phyloP scores from a whole-genome alignment of 2,888 invertebrate species.

The Cryptocephalus primarius region DNA sequence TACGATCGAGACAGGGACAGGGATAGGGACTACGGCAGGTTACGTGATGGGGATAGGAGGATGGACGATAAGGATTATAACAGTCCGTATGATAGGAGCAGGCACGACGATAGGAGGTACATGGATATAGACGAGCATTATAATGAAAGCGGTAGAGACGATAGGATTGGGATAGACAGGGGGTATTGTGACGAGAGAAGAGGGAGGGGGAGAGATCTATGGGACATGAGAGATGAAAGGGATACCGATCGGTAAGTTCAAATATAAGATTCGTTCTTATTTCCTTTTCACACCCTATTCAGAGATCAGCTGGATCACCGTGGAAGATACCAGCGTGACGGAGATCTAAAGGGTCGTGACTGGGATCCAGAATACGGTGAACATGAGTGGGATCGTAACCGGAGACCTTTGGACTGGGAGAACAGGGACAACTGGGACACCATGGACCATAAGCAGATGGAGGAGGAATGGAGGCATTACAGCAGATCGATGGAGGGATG shows the following conservation, averaged over 20 bases:
- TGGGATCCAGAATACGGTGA: slow-evolving; percentile 36
- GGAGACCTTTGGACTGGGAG: slow-evolving; percentile 45
- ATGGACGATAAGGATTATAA: slow-evolving; percentile 32
- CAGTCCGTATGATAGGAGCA: slow-evolving; percentile 38
- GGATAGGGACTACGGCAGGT: slow-evolving; percentile 27
- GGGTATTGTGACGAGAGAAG: slow-evolving; percentile 33
- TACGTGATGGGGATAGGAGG: slow-evolving; percentile 27
- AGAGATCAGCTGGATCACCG: background rate
- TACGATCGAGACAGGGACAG: slow-evolving; percentile 25
- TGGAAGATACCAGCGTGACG: slow-evolving; percentile 18
- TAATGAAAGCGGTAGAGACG: slow-evolving; percentile 28
- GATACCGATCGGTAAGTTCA: slow-evolving; percentile 23
- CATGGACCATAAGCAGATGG: slow-evolving; percentile 28
- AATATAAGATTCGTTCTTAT: no score
- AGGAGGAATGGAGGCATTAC: slow-evolving; percentile 35
- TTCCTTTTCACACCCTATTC: background rate
- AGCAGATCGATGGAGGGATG: slow-evolving; percentile 31
- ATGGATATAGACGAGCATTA: slow-evolving; percentile 32
- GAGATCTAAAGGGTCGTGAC: slow-evolving; percentile 24
- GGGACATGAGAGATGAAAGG: slow-evolving; percentile 31
- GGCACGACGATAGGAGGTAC: slow-evolving; percentile 37
- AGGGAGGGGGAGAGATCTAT: slow-evolving; percentile 25
- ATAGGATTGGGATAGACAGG: slow-evolving; percentile 22
- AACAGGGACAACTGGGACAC: slow-evolving; percentile 31
- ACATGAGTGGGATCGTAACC: slow-evolving; percentile 39